These are phyloP conservation scores for Silurus meridionalis DNA, from an alignment of 2,113 vertebrate genomes.

Conservation along the genomic window DNA sequence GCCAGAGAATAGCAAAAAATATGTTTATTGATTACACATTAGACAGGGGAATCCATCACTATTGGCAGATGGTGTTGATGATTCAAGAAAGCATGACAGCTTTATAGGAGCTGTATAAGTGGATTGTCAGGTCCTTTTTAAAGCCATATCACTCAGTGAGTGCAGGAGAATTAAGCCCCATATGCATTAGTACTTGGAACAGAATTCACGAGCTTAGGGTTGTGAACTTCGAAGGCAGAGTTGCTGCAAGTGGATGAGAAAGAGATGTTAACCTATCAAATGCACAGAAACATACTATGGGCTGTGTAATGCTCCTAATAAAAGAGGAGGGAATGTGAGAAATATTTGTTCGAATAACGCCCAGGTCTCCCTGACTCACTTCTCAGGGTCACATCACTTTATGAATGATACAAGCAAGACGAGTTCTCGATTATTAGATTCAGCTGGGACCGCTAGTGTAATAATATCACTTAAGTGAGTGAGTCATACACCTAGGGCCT, in stretches of 20 bases:
- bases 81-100: slow-evolving; percentile 60
- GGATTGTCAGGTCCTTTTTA: slow-evolving; percentile 66
- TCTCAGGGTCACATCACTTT: not conserved
- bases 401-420: not conserved
- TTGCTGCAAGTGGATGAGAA: not conserved
- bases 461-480: not conserved
- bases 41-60: slow-evolving; percentile 64
- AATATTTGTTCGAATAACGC: not conserved
- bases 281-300: not conserved
- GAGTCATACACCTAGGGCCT: not conserved
- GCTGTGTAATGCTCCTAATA: not conserved
- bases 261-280: not conserved
- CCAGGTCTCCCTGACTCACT: not conserved
- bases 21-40: slow-evolving; percentile 61
- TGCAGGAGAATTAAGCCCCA: slow-evolving; percentile 57
- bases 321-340: not conserved
- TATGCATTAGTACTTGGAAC: slow-evolving; percentile 54
- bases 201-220: slow-evolving; percentile 38
- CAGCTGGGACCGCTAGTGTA: not conserved
- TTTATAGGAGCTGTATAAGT: slow-evolving; percentile 71
- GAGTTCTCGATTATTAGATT: not conserved
- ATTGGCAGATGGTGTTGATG: slow-evolving; percentile 65
- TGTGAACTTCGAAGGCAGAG: slow-evolving; percentile 1
- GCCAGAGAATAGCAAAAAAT: slow-evolving; percentile 30
- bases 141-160: slow-evolving; percentile 63